These are phyloP conservation scores for Ceratitis capitata DNA, from an alignment of 1,140 invertebrate genomes.

Conservation along the genomic window DNA sequence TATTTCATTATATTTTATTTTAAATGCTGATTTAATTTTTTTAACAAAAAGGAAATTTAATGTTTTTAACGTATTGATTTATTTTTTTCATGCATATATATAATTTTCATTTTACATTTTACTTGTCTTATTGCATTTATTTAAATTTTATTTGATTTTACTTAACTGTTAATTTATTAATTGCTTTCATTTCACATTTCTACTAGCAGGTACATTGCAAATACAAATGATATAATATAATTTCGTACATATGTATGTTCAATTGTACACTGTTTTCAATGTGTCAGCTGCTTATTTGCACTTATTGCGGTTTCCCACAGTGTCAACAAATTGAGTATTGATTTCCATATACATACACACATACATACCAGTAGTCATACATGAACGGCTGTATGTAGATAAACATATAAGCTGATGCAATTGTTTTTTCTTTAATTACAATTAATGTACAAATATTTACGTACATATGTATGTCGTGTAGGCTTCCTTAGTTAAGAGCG, in stretches of 20 bases:
- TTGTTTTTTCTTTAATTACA: background rate
- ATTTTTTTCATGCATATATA: too few species aligned
- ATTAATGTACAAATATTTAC: background rate
- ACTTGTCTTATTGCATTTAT: too few species aligned
- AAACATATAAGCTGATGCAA: background rate
- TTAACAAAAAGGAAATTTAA: too few species aligned
- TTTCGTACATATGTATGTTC: too few species aligned
- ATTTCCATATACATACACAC: background rate
- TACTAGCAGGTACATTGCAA: background rate
- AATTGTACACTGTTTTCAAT: too few species aligned
- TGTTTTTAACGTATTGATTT: too few species aligned
- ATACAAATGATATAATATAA: background rate
- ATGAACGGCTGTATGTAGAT: background rate
- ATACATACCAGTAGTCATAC: background rate
- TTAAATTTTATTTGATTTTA: too few species aligned
- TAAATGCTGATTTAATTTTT: too few species aligned
- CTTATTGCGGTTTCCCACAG: background rate
- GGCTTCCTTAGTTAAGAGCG: background rate
- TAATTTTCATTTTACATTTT: too few species aligned
- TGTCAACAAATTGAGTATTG: conserved; percentile 10
- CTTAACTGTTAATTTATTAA: too few species aligned
- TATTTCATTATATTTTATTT: too few species aligned
- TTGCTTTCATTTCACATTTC: too few species aligned
- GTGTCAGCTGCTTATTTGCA: background rate
- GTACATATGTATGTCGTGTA: background rate